phyloP scores from a whole-genome alignment of 1,140 invertebrate genomes.

The Cryptotermes secundus region DNA sequence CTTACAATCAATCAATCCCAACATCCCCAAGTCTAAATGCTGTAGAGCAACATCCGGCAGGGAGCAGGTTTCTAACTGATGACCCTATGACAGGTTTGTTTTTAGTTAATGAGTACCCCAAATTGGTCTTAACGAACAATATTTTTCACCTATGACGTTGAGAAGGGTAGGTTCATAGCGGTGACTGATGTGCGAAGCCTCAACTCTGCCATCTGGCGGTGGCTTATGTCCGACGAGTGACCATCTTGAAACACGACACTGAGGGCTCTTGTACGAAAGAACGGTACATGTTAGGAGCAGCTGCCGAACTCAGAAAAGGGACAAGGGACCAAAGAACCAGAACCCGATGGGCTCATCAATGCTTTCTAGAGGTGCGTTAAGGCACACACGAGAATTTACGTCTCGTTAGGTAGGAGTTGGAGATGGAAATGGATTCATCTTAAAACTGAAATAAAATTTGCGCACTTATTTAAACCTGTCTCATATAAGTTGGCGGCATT shows the following conservation, averaged over 20 bases:
- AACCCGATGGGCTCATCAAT: too few species aligned
- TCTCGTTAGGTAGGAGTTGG: too few species aligned
- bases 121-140: background rate
- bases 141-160: background rate
- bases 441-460: too few species aligned
- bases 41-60: background rate
- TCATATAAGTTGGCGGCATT: too few species aligned
- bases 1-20: too few species aligned
- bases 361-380: too few species aligned
- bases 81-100: background rate
- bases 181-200: background rate
- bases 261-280: background rate
- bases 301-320: too few species aligned
- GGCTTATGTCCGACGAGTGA: background rate
- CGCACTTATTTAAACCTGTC: too few species aligned
- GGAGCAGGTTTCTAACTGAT: background rate
- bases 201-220: constrained; percentile 11
- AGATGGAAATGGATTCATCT: too few species aligned
- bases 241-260: background rate
- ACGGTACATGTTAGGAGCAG: background rate
- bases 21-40: too few species aligned
- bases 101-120: background rate
- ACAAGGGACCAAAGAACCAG: too few species aligned
- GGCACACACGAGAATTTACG: too few species aligned
- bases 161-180: background rate